Base-by-base conservation (phyloP, 2,888 invertebrate species). In the Clostera curtula region DNA sequence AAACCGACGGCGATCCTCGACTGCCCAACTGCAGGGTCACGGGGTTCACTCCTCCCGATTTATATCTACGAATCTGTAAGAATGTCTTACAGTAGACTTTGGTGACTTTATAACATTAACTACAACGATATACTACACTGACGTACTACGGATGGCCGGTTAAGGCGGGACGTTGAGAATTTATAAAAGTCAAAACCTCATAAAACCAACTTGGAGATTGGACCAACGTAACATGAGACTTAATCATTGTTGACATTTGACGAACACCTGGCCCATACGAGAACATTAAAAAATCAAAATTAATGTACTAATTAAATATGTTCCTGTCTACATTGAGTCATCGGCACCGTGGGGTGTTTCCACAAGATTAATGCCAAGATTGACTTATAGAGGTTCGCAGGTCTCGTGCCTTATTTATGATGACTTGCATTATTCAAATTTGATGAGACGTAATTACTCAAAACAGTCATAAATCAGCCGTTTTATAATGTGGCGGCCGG, bases 361-460 rank as follows among this genome's bases (percentile, higher is more conserved):
- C 58, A 58, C 56, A 56, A 71, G 71, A 74, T 77, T 73, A 74
- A 73, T 75, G 62, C 63, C 65, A 70, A 63, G 68, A 75, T 77
- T 79, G 76, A 77, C 75, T 76, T 75, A 75, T 71, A 66, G 66
- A 62, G 60, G 64, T 71, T 70, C 58, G 70, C 70, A 63, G 65
- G 61, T 63, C 66, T 56, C 50, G 52, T 55, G 53, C 59, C 58
- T 68, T 70, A 74, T 77, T 77, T 77, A 75, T 70, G 67, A 74
- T 63, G 64, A 70, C 65, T 69, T 64, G 65, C 69, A 72, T 77
- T 82, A 82, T 80, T 80, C 72, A 80, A 80, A 80, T 80, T 80
- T 79, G 79, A 83, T 82, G 77, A 73, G 76, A 73, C 73, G 71
- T 77, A 70, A 82, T 82, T 79, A 80, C 68, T 80, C 80, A 79